phyloP scores from a whole-genome alignment of 2,797 vertebrate species.

The Pterois miles region DNA sequence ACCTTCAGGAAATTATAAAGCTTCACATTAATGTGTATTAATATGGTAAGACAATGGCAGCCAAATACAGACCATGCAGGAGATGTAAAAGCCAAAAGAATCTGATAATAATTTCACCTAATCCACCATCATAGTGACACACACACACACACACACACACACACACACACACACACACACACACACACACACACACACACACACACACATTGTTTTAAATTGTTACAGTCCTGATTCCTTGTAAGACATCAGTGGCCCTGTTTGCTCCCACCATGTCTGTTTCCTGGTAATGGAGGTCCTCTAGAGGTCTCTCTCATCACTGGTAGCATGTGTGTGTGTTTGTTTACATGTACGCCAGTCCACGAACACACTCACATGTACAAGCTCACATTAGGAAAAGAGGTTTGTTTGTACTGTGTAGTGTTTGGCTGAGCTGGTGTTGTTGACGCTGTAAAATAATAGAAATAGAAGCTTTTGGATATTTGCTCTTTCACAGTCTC shows the following conservation, averaged over 20 bases:
- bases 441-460: background rate
- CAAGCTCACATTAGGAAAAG: background rate
- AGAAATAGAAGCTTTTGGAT: background rate
- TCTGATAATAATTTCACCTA: background rate
- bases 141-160: background rate
- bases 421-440: background rate
- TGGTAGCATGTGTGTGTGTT: background rate
- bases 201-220: background rate
- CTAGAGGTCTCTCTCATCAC: constrained; percentile 4
- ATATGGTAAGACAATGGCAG: background rate
- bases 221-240: background rate
- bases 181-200: background rate
- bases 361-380: background rate
- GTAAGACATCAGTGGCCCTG: background rate
- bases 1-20: background rate
- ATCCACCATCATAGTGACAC: background rate
- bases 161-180: background rate
- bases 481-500: background rate
- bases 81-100: background rate
- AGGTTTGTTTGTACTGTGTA: background rate
- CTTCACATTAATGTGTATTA: background rate
- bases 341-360: background rate
- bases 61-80: background rate
- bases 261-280: background rate
- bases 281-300: background rate